Evolutionary conservation across 2,797 vertebrate genomes (phyloP).

Genomic region (Leuciscus waleckii): DNA sequence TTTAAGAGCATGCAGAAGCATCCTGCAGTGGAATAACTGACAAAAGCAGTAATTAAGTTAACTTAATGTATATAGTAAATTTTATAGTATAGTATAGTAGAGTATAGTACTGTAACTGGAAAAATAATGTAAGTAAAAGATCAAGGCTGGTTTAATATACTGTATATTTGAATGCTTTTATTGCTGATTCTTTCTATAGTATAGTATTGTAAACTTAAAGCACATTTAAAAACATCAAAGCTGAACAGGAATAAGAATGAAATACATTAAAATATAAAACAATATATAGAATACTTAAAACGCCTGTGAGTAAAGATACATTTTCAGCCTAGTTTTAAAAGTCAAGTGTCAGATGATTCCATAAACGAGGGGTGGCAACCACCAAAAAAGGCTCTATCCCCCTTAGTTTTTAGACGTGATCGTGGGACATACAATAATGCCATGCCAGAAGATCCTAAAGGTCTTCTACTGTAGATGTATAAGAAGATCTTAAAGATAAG

Average conservation of each 20-base stretch:
- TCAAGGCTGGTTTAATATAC: constrained; percentile 74
- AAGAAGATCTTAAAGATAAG: not conserved
- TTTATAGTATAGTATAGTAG: not conserved
- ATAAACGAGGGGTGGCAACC: not conserved
- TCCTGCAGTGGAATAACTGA: too few species aligned
- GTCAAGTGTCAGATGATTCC: not conserved
- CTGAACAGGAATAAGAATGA: not conserved
- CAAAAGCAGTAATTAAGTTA: not conserved
- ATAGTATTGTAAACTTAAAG: not conserved
- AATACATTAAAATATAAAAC: not conserved
- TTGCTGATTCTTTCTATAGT: constrained; percentile 62
- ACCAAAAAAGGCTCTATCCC: too few species aligned
- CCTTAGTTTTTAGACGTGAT: too few species aligned
- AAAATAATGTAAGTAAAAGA: constrained; percentile 60
- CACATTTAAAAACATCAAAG: not conserved
- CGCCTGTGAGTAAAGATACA: too few species aligned
- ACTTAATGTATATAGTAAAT: not conserved
- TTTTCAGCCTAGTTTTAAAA: too few species aligned
- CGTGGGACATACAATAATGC: not conserved
- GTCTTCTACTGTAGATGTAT: not conserved
- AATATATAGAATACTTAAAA: not conserved
- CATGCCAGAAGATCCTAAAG: not conserved
- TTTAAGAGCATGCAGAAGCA: not conserved
- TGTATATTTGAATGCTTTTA: constrained; percentile 71
- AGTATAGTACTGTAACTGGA: constrained; percentile 59